Percentiles rank a stretch among this genome's conserved stretches.
These are phyloP conservation scores for Acanthosepion lycidas DNA, from an alignment of 2,888 invertebrate species.

Conservation along the genomic window DNA sequence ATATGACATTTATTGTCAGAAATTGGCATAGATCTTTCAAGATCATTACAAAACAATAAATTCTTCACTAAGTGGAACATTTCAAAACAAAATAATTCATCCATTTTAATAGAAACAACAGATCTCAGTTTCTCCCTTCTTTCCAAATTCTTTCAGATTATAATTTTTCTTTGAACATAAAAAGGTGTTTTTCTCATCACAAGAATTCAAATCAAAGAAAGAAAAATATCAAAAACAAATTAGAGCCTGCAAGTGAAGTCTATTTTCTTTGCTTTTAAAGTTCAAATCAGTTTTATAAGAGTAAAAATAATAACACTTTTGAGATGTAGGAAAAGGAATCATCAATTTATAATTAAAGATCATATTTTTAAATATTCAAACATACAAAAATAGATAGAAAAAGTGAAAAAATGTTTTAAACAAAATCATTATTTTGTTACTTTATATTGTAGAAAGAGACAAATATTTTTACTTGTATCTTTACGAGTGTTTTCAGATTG, in stretches of 20 bases:
- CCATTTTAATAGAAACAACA: neutral
- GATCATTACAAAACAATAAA: neutral
- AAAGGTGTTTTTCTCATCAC: neutral
- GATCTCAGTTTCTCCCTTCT: neutral
- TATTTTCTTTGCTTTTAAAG: neutral
- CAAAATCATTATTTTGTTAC: too few relatives aligned
- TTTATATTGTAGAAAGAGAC: too few relatives aligned
- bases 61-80: neutral
- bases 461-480: too few relatives aligned
- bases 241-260: neutral
- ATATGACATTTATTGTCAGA: neutral
- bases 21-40: neutral
- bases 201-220: conserved; percentile 4
- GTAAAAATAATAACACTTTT: too few relatives aligned
- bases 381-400: too few relatives aligned
- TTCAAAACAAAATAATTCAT: neutral
- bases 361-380: too few relatives aligned
- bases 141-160: neutral
- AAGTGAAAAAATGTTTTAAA: too few relatives aligned
- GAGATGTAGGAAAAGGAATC: too few relatives aligned
- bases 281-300: neutral
- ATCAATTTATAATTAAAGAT: too few relatives aligned
- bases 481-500: too few relatives aligned
- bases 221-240: neutral
- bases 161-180: neutral